phyloP scores from a whole-genome alignment of 2,113 vertebrate species.

The Synchiropus splendidus region DNA sequence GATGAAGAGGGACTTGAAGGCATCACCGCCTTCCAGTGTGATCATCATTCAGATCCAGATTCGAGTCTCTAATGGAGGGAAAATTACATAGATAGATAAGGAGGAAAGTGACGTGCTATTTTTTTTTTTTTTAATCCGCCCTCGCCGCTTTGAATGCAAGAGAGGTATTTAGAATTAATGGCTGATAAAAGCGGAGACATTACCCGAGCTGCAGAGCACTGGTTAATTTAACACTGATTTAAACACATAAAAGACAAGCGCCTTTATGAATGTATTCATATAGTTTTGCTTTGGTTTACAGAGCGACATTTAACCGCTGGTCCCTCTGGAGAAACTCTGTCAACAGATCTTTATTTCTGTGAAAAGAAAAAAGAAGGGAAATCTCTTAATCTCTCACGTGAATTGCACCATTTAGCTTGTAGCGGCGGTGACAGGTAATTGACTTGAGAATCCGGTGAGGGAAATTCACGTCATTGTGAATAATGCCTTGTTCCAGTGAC shows the following conservation, averaged over 20 bases:
- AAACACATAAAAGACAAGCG: neutral
- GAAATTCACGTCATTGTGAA: constrained; percentile 54
- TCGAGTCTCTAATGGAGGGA: constrained; percentile 35
- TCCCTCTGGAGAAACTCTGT: constrained; percentile 47
- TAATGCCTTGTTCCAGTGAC: constrained; percentile 47
- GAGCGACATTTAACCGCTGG: constrained; percentile 34
- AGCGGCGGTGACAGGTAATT: constrained; percentile 58
- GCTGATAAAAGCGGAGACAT: constrained; percentile 20
- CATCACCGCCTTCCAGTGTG: neutral
- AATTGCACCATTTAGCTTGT: constrained; percentile 58
- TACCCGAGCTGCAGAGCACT: no score
- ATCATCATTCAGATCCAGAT: constrained; percentile 17
- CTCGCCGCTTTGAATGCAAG: constrained; percentile 13
- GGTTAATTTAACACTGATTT: neutral
- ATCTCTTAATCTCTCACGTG: constrained; percentile 43
- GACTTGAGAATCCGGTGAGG: constrained; percentile 38
- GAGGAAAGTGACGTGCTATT: constrained; percentile 29
- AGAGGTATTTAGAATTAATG: constrained; percentile 30
- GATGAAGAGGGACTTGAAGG: no score
- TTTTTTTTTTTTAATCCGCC: constrained; percentile 12
- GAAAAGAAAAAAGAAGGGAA: constrained; percentile 23
- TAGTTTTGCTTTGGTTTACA: no score
- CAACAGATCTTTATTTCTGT: constrained; percentile 60
- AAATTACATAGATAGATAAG: constrained; percentile 42
- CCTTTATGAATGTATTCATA: neutral